Percentiles rank a stretch among this genome's conserved stretches.
Conservation (phyloP, 2,888 invertebrate species). For the Sinodicranocentrus sp. region DNA sequence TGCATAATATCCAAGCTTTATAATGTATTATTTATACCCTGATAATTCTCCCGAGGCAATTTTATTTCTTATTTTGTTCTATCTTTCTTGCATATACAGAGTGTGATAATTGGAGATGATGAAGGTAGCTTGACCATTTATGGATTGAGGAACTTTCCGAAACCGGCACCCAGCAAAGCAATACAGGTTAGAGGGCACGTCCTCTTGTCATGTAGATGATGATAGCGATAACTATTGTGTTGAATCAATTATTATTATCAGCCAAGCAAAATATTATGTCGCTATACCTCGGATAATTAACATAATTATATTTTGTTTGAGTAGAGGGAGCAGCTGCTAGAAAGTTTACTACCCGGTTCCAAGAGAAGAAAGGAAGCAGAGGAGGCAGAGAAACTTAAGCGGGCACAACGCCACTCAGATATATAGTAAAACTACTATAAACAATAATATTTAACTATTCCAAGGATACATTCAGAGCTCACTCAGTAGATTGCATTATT, state of each 20-base stretch:
- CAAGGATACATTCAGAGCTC: background rate
- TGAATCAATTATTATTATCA: background rate
- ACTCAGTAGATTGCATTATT: background rate
- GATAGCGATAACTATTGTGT: background rate
- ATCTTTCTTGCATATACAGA: constrained; percentile 44
- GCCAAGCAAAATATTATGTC: no score
- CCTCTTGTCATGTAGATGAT: no score
- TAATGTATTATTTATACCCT: no score
- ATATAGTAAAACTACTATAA: no score
- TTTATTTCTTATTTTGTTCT: background rate
- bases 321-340: constrained; percentile 70
- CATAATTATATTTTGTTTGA: constrained; percentile 6
- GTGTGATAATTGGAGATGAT: constrained; percentile 74
- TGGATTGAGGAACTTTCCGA: constrained; percentile 73
- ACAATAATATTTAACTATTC: background rate
- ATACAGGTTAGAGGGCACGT: constrained; percentile 65
- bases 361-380: constrained; percentile 67
- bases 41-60: no score
- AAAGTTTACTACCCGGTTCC: constrained; percentile 74
- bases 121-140: constrained; percentile 73
- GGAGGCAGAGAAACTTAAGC: constrained; percentile 45
- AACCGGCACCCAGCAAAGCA: constrained; percentile 59
- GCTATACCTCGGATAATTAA: no score
- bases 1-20: background rate
- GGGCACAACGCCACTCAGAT: no score